A percentile compares a stretch with the other conserved stretches of the same genome.
Evolutionary conservation across 2,113 vertebrate genomes (phyloP).

Genomic region (Benthochromis sp.): DNA sequence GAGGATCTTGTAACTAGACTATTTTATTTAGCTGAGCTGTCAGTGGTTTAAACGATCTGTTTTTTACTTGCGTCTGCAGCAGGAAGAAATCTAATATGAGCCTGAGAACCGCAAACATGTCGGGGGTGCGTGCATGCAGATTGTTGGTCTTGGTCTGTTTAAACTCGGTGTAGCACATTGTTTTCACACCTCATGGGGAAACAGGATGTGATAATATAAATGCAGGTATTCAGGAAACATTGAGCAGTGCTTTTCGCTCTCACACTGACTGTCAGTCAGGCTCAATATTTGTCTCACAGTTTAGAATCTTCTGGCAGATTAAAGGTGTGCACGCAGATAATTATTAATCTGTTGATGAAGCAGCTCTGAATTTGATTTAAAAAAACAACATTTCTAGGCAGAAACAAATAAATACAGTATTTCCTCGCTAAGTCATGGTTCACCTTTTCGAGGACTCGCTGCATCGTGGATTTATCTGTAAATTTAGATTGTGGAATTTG

Average conservation of each 20-base stretch:
- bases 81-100: background rate
- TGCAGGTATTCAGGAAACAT: background rate
- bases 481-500: background rate
- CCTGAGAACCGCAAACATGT: background rate
- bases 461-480: background rate
- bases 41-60: background rate
- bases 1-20: background rate
- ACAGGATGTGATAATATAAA: background rate
- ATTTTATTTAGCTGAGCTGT: background rate
- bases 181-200: background rate
- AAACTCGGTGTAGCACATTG: background rate
- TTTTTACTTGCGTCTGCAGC: background rate
- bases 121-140: background rate
- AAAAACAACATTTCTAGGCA: background rate
- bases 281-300: background rate
- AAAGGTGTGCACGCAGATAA: background rate
- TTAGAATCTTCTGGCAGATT: background rate
- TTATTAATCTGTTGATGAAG: background rate
- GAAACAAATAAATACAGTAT: background rate
- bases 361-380: background rate
- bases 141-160: background rate
- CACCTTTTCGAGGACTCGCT: background rate
- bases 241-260: background rate
- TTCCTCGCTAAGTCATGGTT: background rate
- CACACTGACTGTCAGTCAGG: background rate